Base-by-base conservation (phyloP, 2,797 vertebrate species). In the Leptodactylus fallax region DNA sequence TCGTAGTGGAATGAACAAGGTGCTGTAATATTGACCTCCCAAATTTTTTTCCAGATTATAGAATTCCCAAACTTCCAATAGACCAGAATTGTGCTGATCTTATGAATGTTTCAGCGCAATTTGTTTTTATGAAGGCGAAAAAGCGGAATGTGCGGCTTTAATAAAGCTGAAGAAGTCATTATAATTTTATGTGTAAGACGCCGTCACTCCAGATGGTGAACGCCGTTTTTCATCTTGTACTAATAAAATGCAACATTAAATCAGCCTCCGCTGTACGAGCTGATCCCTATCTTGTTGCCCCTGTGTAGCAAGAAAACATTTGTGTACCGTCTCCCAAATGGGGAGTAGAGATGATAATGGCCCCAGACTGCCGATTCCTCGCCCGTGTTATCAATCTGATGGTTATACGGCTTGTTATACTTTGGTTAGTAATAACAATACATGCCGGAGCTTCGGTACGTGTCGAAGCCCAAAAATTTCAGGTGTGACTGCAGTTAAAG, bases 191-290 rank as follows among this genome's bases (percentile, higher is more conserved):
- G 65, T 56, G 16, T 56, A 49, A 21, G 47, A 49, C 47, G 19
- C n/a, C 81, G 65, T 87, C 72, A 51, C 36, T 58, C 53, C 79
- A 87, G 85, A 81, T 87, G 85, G 85, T 51, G 49, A 11, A 58
- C 61, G 78, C 53, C 25, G 55, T 49, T 83, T 72, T 83, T 36
- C 16, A 56, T 67, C 78, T 79, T 80, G 85, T 86, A 80, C 49
- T 80, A 67, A 60, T 86, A 80, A 80, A 86, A 81, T 60, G 53
- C 63, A 58, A 71, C 63, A 71, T 86, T 80, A 86, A 71, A 79
- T 79, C 60, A 13, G 60, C 51, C n/a, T 61, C 53, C 17, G 76
- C 51, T 45, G 61, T 25, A 49, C 56, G 85, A 71, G 67, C 77
- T 47, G 21, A 71, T 49, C 63, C 78, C 49, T n/a, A 19, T 45